Evolutionary conservation across 1,140 invertebrate species (phyloP).

Genomic region (Cyphomyrmex costatus): DNA sequence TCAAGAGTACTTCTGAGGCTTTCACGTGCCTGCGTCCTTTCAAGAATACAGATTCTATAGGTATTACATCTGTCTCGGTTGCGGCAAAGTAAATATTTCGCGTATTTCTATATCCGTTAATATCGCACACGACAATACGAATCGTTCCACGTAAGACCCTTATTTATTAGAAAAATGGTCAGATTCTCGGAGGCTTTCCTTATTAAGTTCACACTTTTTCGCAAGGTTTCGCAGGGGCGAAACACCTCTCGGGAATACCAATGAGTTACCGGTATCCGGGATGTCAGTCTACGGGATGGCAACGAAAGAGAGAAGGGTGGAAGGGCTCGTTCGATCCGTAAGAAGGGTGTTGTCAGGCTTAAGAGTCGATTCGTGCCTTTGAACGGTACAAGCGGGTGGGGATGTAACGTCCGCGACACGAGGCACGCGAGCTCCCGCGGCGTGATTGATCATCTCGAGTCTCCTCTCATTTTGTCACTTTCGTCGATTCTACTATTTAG

Average conservation of each 20-base stretch:
- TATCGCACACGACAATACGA: neutral
- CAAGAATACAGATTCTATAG: neutral
- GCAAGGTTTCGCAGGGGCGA: constrained; percentile 82
- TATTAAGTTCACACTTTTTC: constrained; percentile 87
- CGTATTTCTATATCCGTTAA: constrained; percentile 11
- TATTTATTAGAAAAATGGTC: constrained; percentile 75
- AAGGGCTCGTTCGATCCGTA: constrained; percentile 63
- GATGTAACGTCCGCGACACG: constrained; percentile 50
- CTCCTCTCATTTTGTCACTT: constrained; percentile 37
- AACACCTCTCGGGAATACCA: constrained; percentile 82
- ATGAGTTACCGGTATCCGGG: constrained; percentile 79
- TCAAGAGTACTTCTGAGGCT: too few relatives aligned
- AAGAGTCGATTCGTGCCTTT: constrained; percentile 64
- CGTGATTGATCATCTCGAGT: constrained; percentile 53
- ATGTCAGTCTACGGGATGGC: constrained; percentile 61
- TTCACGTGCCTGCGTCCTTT: too few relatives aligned
- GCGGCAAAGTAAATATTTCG: neutral
- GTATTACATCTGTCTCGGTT: neutral
- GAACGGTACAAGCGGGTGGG: constrained; percentile 40
- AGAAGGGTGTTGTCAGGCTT: constrained; percentile 67
- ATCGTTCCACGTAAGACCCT: constrained; percentile 24
- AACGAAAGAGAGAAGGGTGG: constrained; percentile 47
- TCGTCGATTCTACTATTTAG: constrained; percentile 25
- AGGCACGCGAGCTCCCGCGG: constrained; percentile 11
- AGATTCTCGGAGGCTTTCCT: constrained; percentile 84